Conservation (phyloP, 2,888 invertebrate species). For the Fragum sueziense region DNA sequence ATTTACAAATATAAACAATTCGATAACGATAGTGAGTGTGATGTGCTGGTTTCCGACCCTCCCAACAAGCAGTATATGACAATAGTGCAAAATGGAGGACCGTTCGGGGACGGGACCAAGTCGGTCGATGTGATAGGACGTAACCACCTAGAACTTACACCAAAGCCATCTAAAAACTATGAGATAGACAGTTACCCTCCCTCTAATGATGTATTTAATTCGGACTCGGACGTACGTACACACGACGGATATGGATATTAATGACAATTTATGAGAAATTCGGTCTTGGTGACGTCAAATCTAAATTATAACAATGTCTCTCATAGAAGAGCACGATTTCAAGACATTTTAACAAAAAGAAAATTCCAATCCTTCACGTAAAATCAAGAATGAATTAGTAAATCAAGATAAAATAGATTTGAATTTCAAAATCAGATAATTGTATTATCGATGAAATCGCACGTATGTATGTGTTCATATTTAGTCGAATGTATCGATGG, state of each 20-base stretch:
- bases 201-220: slow-evolving; percentile 55
- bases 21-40: slow-evolving; percentile 86
- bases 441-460: too few species aligned
- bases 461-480: too few species aligned
- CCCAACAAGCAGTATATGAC: slow-evolving; percentile 75
- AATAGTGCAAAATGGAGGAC: slow-evolving; percentile 75
- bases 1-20: slow-evolving; percentile 98
- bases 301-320: too few species aligned
- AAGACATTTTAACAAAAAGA: too few species aligned
- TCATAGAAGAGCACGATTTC: too few species aligned
- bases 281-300: background rate
- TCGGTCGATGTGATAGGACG: slow-evolving; percentile 65
- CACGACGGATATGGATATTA: slow-evolving; percentile 56
- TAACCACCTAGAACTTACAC: slow-evolving; percentile 70
- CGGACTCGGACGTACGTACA: slow-evolving; percentile 48
- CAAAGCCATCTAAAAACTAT: slow-evolving; percentile 57
- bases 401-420: too few species aligned
- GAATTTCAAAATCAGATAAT: too few species aligned
- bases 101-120: slow-evolving; percentile 68
- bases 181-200: slow-evolving; percentile 73
- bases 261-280: background rate
- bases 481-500: too few species aligned
- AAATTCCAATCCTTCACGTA: too few species aligned
- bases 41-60: slow-evolving; percentile 73
- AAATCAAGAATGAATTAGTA: too few species aligned